Conservation (phyloP, 2,888 invertebrate genomes). For the Gandaritis pyraliata region DNA sequence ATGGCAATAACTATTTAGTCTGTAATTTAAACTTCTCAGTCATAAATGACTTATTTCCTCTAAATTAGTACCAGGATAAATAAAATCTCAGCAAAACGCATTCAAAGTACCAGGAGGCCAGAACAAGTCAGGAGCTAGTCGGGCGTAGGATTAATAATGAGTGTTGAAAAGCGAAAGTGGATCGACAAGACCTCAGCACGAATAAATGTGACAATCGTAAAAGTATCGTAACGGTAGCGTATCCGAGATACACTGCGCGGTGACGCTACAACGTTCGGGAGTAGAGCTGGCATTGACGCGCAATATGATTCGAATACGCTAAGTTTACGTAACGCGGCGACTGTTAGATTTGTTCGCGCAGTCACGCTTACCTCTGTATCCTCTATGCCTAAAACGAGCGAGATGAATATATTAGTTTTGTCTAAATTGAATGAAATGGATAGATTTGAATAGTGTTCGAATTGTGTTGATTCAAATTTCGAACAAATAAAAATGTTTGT, state of each 20-base stretch:
- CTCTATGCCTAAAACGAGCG: conserved; percentile 22
- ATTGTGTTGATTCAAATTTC: neutral
- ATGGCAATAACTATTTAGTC: too few species aligned
- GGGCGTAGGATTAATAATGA: conserved; percentile 35
- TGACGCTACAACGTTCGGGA: too few species aligned
- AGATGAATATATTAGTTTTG: conserved; percentile 6
- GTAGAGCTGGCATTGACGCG: too few species aligned
- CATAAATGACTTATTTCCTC: neutral
- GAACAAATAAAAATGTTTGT: neutral
- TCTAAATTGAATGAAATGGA: conserved; percentile 14
- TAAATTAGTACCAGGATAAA: conserved; percentile 23
- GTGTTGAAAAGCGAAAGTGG: conserved; percentile 40
- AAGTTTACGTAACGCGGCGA: too few species aligned
- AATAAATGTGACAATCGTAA: too few species aligned
- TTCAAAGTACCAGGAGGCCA: conserved; percentile 28
- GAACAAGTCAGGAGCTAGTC: conserved; percentile 21
- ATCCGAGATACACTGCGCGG: too few species aligned
- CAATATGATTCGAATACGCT: too few species aligned
- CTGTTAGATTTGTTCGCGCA: too few species aligned
- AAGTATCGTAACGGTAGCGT: too few species aligned
- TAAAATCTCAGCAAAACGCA: conserved; percentile 22
- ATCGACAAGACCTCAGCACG: conserved; percentile 8
- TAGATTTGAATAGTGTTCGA: conserved; percentile 1
- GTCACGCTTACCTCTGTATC: conserved; percentile 17
- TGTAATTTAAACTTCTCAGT: too few species aligned